Base-by-base conservation (phyloP, 2,113 vertebrate species). In the Pelecanus crispus region DNA sequence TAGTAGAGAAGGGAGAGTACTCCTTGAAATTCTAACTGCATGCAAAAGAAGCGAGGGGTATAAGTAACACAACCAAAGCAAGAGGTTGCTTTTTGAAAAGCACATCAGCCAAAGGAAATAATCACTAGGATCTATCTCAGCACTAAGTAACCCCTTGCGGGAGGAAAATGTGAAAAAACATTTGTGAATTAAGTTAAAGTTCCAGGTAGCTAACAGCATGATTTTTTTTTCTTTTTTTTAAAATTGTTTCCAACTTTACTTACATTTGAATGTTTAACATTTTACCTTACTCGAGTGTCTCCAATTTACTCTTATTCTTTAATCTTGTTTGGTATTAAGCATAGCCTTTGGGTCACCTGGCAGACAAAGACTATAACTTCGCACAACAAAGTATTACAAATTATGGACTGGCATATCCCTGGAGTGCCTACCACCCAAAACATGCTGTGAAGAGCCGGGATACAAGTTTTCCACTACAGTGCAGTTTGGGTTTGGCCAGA, bases 31-130 rank as follows among this genome's bases (percentile, higher is more conserved):
- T 95, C 94, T 91, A 94, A 19, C 47, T 74, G 86, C 68, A 62
- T 18, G 86, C 75, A n/a, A 22, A 65, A 92, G 94, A 44, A 95
- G 81, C 3, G 2, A 93, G 81, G 28, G 71, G 87, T 79, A 2
- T 93, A 84, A 90, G 94, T 90, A 93, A 95, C 87, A 68, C 73
- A 87, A 95, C 73, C 93, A 96, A 91, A 94, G 84, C 93, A 90
- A 82, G 86, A 88, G 62, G 74, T n/a, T 96, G 94, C 96, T 94
- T 82, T 92, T 9, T 22, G 34, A 81, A 44, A 75, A 82, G 94
- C 71, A 45, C 74, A n/a, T 91, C 74, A 50, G 95, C 96, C 95
- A 97, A 97, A 90, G 85, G 95, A 85, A 97, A 96, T 96, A 96
- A 96, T 40, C 87, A 62, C 90, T 68, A 45, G 73, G 86, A 79